These are phyloP conservation scores for Platynereis dumerilii DNA, from an alignment of 2,888 invertebrate genomes.

Conservation along the genomic window DNA sequence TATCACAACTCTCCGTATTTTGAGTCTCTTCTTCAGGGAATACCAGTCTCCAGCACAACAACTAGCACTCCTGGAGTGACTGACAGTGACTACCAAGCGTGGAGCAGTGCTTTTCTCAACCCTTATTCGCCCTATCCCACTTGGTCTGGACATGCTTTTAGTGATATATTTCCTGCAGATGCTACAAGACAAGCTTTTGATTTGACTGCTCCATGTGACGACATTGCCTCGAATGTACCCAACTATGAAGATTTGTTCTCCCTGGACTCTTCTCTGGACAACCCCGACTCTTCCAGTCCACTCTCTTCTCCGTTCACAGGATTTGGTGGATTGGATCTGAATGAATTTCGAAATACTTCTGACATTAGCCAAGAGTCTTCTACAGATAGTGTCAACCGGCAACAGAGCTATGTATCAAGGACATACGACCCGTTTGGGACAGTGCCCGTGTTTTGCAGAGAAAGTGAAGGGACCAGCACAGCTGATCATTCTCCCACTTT, in stretches of 20 bases:
- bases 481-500: background rate
- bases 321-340: too few species aligned
- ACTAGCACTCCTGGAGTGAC: background rate
- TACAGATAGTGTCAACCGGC: slow-evolving; percentile 13
- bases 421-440: slow-evolving; percentile 46
- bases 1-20: slow-evolving; percentile 12
- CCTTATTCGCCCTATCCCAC: too few species aligned
- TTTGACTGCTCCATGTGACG: slow-evolving; percentile 2
- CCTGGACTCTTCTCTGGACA: too few species aligned
- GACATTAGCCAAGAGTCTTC: slow-evolving; percentile 11
- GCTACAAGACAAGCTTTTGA: background rate
- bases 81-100: slow-evolving; percentile 4
- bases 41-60: background rate
- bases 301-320: background rate
- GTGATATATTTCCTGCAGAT: slow-evolving; percentile 4
- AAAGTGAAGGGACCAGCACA: background rate
- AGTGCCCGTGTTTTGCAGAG: slow-evolving; percentile 35
- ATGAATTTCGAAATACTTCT: background rate
- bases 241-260: too few species aligned
- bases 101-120: background rate
- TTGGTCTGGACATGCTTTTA: too few species aligned
- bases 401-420: slow-evolving; percentile 4
- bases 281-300: too few species aligned
- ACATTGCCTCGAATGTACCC: slow-evolving; percentile 5
- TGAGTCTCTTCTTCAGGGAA: slow-evolving; percentile 14